phyloP scores from a whole-genome alignment of 2,888 invertebrate species.

The Netelia melanura region DNA sequence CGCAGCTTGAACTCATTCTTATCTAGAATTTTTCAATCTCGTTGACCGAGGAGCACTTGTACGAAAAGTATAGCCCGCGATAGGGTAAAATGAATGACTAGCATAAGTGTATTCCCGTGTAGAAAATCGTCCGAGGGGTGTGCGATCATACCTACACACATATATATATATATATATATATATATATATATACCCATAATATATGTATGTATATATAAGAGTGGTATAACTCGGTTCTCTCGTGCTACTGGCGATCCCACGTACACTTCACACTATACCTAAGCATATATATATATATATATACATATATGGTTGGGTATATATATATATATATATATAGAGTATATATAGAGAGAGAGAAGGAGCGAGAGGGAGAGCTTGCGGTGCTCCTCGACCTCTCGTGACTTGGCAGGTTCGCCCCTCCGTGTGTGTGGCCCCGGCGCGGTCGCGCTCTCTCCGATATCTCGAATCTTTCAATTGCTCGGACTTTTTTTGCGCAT shows the following conservation, averaged over 20 bases:
- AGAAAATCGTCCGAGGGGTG: slow-evolving; percentile 58
- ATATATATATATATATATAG: slow-evolving; percentile 7
- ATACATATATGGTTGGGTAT: not conserved
- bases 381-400: slow-evolving; percentile 76
- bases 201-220: slow-evolving; percentile 14
- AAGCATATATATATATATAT: slow-evolving; percentile 24
- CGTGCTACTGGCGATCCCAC: slow-evolving; percentile 53
- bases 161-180: slow-evolving; percentile 11
- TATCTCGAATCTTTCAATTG: slow-evolving; percentile 83
- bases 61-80: slow-evolving; percentile 76
- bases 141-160: not conserved
- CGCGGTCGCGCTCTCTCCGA: slow-evolving; percentile 53
- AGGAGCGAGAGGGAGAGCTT: slow-evolving; percentile 20
- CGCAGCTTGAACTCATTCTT: slow-evolving; percentile 73
- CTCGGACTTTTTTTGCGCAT: slow-evolving; percentile 69
- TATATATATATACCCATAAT: slow-evolving; percentile 18
- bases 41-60: slow-evolving; percentile 67
- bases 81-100: slow-evolving; percentile 81
- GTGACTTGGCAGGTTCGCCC: slow-evolving; percentile 77
- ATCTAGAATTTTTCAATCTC: slow-evolving; percentile 80
- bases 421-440: slow-evolving; percentile 61
- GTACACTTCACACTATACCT: slow-evolving; percentile 32
- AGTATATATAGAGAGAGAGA: too few species aligned
- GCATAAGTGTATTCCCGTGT: slow-evolving; percentile 81
- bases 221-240: slow-evolving; percentile 30